Percentiles rank a stretch among this genome's conserved stretches.
Evolutionary conservation across 23 tunicate species (phyloP).

Genomic region (Phallusia fumigata): DNA sequence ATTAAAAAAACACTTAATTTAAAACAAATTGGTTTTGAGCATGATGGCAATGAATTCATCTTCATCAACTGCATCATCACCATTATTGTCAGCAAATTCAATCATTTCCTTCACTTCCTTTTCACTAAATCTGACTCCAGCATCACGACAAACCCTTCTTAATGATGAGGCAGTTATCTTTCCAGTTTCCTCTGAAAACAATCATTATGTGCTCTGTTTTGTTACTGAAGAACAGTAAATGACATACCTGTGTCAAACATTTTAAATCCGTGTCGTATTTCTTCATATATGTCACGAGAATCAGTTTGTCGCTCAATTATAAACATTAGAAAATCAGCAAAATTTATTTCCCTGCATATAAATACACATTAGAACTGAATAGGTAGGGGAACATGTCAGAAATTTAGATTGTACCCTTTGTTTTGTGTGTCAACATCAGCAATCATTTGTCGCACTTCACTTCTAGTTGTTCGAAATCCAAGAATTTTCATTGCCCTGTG

Average conservation of each 20-base stretch:
- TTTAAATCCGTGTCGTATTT: slow-evolving; percentile 85
- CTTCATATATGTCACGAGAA: slow-evolving; percentile 84
- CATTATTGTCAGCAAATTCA: slow-evolving; percentile 79
- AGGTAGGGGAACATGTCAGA: background rate
- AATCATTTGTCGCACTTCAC: slow-evolving; percentile 79
- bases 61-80: slow-evolving; percentile 85
- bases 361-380: background rate
- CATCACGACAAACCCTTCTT: slow-evolving; percentile 64
- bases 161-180: slow-evolving; percentile 70
- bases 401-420: slow-evolving; percentile 39
- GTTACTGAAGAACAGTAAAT: background rate
- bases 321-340: slow-evolving; percentile 67
- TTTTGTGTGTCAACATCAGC: slow-evolving; percentile 79
- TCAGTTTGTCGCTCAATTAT: slow-evolving; percentile 79
- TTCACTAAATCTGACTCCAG: slow-evolving; percentile 62
- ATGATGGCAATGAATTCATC: slow-evolving; percentile 82
- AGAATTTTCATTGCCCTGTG: slow-evolving; percentile 84
- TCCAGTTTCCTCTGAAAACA: slow-evolving; percentile 55
- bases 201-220: background rate
- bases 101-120: slow-evolving; percentile 84
- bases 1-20: background rate
- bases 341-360: slow-evolving; percentile 52
- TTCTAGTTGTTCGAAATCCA: slow-evolving; percentile 66
- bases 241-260: slow-evolving; percentile 55
- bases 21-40: slow-evolving; percentile 83